Conservation (phyloP, 2,797 vertebrate genomes). For the Vireo griseus region DNA sequence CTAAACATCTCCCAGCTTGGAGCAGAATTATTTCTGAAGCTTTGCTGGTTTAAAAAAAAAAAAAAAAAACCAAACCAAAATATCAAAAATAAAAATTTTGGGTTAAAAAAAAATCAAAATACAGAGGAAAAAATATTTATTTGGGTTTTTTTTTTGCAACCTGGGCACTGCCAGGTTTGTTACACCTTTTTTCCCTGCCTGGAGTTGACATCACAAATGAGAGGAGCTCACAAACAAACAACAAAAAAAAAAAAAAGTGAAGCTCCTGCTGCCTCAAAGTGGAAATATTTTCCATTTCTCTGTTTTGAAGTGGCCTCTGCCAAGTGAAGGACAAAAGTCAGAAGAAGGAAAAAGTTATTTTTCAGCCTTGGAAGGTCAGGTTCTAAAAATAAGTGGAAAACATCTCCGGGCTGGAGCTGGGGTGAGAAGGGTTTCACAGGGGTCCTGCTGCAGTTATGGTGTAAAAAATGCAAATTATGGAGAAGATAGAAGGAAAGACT, state of each 20-base stretch:
- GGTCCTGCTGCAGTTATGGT: not conserved
- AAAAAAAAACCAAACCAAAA: too few relatives aligned
- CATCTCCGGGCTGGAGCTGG: constrained; percentile 7
- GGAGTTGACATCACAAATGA: constrained; percentile 4
- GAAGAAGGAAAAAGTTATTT: constrained; percentile 60
- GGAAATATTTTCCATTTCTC: constrained; percentile 47
- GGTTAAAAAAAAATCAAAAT: not conserved
- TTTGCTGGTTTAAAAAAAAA: not conserved
- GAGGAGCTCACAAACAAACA: constrained; percentile 35
- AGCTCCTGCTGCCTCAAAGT: not conserved
- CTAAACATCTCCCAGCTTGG: not conserved
- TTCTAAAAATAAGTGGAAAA: constrained; percentile 55
- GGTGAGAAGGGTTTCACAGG: not conserved
- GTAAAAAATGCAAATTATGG: not conserved
- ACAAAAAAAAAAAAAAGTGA: not conserved
- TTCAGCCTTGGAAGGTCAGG: constrained; percentile 51
- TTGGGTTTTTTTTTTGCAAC: not conserved
- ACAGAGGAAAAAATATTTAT: not conserved
- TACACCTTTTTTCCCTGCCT: constrained; percentile 13
- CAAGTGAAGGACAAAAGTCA: constrained; percentile 56
- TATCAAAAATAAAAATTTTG: too few relatives aligned
- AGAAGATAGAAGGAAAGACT: not conserved
- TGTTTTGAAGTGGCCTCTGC: constrained; percentile 26
- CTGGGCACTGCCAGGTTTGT: not conserved
- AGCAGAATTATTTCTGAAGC: not conserved